Evolutionary conservation across 2,888 invertebrate genomes (phyloP).

Genomic region (Protonemura montana): DNA sequence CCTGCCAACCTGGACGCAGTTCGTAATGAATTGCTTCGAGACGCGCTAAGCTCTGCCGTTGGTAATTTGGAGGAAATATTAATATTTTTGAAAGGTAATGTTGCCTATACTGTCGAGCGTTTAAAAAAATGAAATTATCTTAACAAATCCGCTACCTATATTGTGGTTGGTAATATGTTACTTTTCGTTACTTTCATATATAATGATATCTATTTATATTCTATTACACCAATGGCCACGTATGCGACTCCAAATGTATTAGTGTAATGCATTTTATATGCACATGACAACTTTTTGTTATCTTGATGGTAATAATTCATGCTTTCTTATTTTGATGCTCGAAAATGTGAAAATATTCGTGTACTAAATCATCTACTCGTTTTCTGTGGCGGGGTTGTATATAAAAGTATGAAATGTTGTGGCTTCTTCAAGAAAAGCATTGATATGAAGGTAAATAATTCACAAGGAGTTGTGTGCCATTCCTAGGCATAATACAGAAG

Average conservation of each 20-base stretch:
- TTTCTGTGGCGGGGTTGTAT: slow-evolving; percentile 13
- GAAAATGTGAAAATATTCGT: slow-evolving; percentile 29
- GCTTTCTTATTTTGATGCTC: slow-evolving; percentile 31
- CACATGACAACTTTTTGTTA: slow-evolving; percentile 18
- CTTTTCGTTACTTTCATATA: slow-evolving; percentile 13
- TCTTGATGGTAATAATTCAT: slow-evolving; percentile 28
- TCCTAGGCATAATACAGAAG: background rate
- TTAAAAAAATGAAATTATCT: slow-evolving; percentile 19
- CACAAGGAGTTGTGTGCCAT: background rate
- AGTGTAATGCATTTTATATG: background rate
- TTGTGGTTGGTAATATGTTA: slow-evolving; percentile 19
- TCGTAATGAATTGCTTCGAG: slow-evolving; percentile 24
- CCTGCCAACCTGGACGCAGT: slow-evolving; percentile 18
- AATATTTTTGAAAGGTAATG: slow-evolving; percentile 16
- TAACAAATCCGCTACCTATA: background rate
- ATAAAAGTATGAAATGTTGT: slow-evolving; percentile 12
- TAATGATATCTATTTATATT: background rate
- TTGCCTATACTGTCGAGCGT: background rate
- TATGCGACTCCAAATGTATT: background rate
- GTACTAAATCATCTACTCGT: slow-evolving; percentile 15
- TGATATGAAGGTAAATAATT: background rate
- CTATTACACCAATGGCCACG: background rate
- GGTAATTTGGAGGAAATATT: slow-evolving; percentile 20
- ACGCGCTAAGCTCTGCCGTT: slow-evolving; percentile 23
- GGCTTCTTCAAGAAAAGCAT: background rate